phyloP scores from a whole-genome alignment of 2,113 vertebrate species.

The Condylura cristata region DNA sequence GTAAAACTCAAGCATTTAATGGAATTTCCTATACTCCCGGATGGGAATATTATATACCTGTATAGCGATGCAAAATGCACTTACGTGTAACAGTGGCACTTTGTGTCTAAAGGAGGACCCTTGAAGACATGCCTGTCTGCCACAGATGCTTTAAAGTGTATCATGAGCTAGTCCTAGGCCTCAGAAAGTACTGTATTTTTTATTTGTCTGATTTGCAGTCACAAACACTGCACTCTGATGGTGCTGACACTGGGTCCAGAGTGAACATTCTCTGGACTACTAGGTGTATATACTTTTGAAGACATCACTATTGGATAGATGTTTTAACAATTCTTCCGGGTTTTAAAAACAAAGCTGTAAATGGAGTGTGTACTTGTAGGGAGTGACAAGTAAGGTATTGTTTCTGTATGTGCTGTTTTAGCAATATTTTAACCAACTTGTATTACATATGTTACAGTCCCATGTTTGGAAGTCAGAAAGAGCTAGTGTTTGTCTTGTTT shows the following conservation, averaged over 20 bases:
- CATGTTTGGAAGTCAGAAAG: constrained; percentile 77
- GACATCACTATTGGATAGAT: constrained; percentile 79
- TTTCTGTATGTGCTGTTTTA: constrained; percentile 85
- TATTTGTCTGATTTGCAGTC: constrained; percentile 85
- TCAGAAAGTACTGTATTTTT: constrained; percentile 82
- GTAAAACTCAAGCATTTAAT: constrained; percentile 82
- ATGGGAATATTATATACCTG: constrained; percentile 65
- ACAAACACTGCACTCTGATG: constrained; percentile 85
- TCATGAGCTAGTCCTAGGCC: constrained; percentile 82
- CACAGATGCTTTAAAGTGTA: constrained; percentile 82
- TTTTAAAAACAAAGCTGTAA: constrained; percentile 78
- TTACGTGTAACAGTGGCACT: constrained; percentile 50
- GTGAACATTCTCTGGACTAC: constrained; percentile 79
- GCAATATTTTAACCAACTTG: constrained; percentile 84
- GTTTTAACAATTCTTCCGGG: constrained; percentile 70
- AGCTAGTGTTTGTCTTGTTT: constrained; percentile 83
- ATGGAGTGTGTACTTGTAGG: constrained; percentile 75
- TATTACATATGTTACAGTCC: constrained; percentile 81
- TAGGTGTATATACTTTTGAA: constrained; percentile 84
- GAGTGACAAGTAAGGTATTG: constrained; percentile 84
- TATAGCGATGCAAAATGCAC: constrained; percentile 57
- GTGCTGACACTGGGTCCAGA: constrained; percentile 86
- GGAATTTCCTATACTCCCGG: constrained; percentile 71
- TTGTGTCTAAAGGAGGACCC: constrained; percentile 59
- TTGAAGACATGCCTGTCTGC: constrained; percentile 64